These are phyloP conservation scores for Chascanopsetta lugubris DNA, from an alignment of 2,113 vertebrate genomes.

Conservation along the genomic window DNA sequence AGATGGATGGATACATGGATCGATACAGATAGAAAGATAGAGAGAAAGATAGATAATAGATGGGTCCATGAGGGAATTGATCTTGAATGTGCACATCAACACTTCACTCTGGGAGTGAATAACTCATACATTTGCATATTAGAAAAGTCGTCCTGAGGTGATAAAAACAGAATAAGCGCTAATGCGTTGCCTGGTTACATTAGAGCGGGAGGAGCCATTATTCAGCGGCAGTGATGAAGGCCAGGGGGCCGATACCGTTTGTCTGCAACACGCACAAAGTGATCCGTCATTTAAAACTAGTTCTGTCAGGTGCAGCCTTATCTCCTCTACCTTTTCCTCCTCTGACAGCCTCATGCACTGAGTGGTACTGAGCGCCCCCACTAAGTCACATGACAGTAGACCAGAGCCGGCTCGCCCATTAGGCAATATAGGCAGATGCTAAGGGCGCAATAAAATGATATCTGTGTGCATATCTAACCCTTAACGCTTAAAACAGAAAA, in stretches of 20 bases:
- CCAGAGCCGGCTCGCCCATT: too few species aligned
- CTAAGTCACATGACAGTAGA: conserved; percentile 34
- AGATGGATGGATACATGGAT: too few species aligned
- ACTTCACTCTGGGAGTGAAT: conserved; percentile 29
- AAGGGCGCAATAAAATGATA: too few species aligned
- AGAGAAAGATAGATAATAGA: too few species aligned
- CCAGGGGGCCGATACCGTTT: conserved; percentile 27
- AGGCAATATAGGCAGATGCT: too few species aligned
- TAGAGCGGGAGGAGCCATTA: conserved; percentile 21
- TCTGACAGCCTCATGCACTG: conserved; percentile 43
- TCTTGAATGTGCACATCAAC: background rate
- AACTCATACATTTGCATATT: conserved; percentile 24
- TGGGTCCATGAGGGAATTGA: background rate
- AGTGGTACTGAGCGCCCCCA: background rate
- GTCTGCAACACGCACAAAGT: conserved; percentile 46
- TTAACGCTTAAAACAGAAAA: too few species aligned
- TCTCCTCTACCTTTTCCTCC: conserved; percentile 36
- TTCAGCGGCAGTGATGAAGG: conserved; percentile 41
- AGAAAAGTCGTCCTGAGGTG: conserved; percentile 13
- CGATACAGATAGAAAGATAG: too few species aligned
- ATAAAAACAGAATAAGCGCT: conserved; percentile 5
- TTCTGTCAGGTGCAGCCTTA: conserved; percentile 53
- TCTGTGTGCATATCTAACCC: too few species aligned
- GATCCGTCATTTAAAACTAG: conserved; percentile 62
- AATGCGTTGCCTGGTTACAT: conserved; percentile 18